Conservation (phyloP, 2,888 invertebrate genomes). For the Junonia oenone region DNA sequence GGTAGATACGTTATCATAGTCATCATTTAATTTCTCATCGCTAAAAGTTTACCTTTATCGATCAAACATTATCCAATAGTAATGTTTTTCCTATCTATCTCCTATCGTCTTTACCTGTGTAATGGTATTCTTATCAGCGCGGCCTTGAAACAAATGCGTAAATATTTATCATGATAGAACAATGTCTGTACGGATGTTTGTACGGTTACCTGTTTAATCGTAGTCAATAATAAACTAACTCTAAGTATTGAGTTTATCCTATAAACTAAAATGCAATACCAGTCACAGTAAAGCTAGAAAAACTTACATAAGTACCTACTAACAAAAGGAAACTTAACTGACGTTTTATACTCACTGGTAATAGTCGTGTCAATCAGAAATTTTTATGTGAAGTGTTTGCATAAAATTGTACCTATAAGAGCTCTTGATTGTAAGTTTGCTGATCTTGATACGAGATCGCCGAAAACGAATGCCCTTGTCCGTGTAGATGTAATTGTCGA, state of each 20-base stretch:
- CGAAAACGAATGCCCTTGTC: conserved; percentile 54
- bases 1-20: background rate
- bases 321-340: background rate
- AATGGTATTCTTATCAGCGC: conserved; percentile 45
- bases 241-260: no score
- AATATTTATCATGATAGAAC: conserved; percentile 38
- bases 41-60: conserved; percentile 1
- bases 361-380: no score
- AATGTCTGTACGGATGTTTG: background rate
- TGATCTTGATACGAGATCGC: conserved; percentile 29
- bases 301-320: background rate
- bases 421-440: background rate
- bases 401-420: background rate
- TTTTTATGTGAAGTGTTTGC: no score
- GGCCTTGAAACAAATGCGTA: conserved; percentile 44
- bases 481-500: conserved; percentile 66
- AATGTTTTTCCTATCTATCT: background rate
- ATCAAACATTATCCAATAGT: background rate
- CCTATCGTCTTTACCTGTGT: conserved; percentile 6
- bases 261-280: no score
- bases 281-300: no score
- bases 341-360: background rate
- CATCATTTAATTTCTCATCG: background rate
- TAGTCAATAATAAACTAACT: no score
- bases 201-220: background rate